phyloP scores from a whole-genome alignment of 2,113 vertebrate species.

The Corythoichthys haematopterus region DNA sequence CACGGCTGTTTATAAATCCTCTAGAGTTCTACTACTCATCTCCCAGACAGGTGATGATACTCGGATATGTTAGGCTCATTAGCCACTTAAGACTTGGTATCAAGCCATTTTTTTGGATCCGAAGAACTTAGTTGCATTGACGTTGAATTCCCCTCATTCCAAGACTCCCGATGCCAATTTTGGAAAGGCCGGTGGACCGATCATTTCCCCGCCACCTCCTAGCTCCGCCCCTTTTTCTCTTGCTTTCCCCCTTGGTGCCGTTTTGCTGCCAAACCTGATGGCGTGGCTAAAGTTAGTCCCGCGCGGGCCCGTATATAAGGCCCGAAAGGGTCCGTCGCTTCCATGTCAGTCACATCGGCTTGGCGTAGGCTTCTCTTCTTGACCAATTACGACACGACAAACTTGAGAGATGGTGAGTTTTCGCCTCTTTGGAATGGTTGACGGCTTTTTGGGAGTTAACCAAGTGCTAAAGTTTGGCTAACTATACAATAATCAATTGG shows the following conservation, averaged over 20 bases:
- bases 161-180: conserved; percentile 70
- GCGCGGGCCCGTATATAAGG: conserved; percentile 70
- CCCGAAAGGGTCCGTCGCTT: conserved; percentile 36
- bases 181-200: conserved; percentile 64
- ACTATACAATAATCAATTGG: too few species aligned
- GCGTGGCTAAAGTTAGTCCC: conserved; percentile 73
- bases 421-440: conserved; percentile 19
- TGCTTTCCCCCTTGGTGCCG: conserved; percentile 60
- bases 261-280: conserved; percentile 76
- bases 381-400: conserved; percentile 64
- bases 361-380: conserved; percentile 71
- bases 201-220: conserved; percentile 43
- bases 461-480: too few species aligned
- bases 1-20: conserved; percentile 45
- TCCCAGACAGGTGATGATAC: conserved; percentile 45
- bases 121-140: conserved; percentile 23
- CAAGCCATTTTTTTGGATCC: not conserved
- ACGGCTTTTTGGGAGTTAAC: not conserved
- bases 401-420: conserved; percentile 76
- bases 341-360: conserved; percentile 73
- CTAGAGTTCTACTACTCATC: conserved; percentile 11
- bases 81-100: conserved; percentile 11
- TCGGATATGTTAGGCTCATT: conserved; percentile 32
- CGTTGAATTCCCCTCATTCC: conserved; percentile 75
- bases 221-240: conserved; percentile 63